Conservation (phyloP, 1,140 invertebrate genomes). For the Drosophila malerkotliana region DNA sequence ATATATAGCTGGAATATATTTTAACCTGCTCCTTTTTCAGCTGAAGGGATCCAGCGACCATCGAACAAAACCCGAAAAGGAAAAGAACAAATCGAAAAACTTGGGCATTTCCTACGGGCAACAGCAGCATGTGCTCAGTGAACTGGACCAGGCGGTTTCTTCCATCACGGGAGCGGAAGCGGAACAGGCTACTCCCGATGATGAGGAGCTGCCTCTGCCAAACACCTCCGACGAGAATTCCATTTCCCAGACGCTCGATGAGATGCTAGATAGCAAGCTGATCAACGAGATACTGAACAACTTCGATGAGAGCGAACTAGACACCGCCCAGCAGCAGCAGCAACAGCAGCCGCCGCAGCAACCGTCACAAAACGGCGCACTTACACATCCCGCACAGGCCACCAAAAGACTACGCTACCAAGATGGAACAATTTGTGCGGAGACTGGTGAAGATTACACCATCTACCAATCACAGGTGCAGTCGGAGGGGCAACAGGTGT, state of each 20-base stretch:
- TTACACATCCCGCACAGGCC: conserved; percentile 39
- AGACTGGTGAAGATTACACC: conserved; percentile 44
- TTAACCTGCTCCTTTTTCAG: conserved; percentile 17
- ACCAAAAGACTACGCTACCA: conserved; percentile 74
- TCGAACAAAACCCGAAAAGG: conserved; percentile 68
- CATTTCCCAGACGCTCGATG: conserved; percentile 74
- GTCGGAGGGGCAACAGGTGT: conserved; percentile 52
- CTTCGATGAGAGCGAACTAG: conserved; percentile 75
- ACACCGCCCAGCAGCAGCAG: conserved; percentile 54
- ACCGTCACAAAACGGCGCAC: conserved; percentile 31
- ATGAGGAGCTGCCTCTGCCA: conserved; percentile 67
- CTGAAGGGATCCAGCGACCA: conserved; percentile 56
- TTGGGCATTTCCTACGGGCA: conserved; percentile 41
- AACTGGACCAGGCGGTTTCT: conserved; percentile 75
- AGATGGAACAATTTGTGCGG: conserved; percentile 47
- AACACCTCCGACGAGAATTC: conserved; percentile 78
- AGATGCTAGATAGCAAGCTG: conserved; percentile 79
- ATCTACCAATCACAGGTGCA: conserved; percentile 56
- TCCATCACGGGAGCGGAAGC: conserved; percentile 59
- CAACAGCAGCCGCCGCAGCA: conserved; percentile 32
- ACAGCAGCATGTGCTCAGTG: conserved; percentile 62
- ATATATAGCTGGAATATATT: too few species aligned
- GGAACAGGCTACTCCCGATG: conserved; percentile 39
- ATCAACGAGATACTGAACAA: conserved; percentile 79
- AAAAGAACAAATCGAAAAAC: conserved; percentile 61